Base-by-base conservation (phyloP, 2,797 vertebrate genomes). In the Esox lucius region DNA sequence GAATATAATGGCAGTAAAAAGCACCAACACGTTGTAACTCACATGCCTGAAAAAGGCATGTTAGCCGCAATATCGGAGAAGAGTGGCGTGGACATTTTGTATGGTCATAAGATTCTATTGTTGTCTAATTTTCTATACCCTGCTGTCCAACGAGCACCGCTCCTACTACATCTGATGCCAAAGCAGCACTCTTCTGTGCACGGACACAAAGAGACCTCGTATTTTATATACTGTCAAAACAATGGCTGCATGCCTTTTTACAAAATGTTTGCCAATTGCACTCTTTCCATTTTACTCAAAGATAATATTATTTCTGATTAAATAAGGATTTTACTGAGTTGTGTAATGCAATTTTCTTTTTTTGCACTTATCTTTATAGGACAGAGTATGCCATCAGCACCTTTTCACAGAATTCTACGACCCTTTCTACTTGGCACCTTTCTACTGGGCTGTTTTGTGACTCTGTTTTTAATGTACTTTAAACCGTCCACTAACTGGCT, bases 401-500 rank as follows among this genome's bases (percentile, higher is more conserved):
- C 96, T 92, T 89, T 91, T 74, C 96, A 97, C 96, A 97, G 96
- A 94, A 96, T 98, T 92, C 95, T 98, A 90, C 95, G 96, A 89
- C 95, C 96, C 93, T 95, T 99, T 93, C 92, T 99, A 91, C 92
- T 97, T 70, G 87, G 94, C 88, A 96, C 95, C 76, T 91, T 97
- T 86, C 86, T 98, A 77, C 92, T 99, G 92, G 96, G 95, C 93
- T 97, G 96, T 90, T 98, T 98, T 90, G 95, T 98, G 95, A 96
- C 96, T 83, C 92, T 96, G 90, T 96, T 98, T 91, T 92, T 99
- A 79, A 96, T 99, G 93, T 99, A 99, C 91, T 95, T 97, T 91
- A 99, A 99, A 85, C 97, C 97, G 59, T 97, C 96, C 78, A 98
- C 94, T 48, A 96, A 94, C 90, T 99, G 98, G 97, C 91, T 99